A percentile compares a stretch with the other conserved stretches of the same genome.
Evolutionary conservation across 37 sponge, comb jelly and placozoan genomes (phyloP).

Genomic region (Lycopodina hypogea): DNA sequence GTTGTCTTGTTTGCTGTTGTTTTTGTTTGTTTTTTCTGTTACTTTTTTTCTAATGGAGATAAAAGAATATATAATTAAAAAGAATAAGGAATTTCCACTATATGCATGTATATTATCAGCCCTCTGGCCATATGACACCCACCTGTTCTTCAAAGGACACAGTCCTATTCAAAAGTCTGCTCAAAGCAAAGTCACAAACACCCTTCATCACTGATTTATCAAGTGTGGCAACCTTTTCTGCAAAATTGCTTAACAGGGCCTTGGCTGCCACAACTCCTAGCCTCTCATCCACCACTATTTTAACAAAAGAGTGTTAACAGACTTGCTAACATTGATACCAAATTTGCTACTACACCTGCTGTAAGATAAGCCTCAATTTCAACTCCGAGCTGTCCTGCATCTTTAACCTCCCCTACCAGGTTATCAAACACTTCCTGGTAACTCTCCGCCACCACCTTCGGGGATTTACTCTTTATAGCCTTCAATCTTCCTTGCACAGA

Average conservation of each 20-base stretch:
- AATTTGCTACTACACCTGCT: constrained; percentile 17
- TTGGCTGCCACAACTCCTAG: constrained; percentile 63
- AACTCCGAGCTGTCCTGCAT: constrained; percentile 14
- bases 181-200: constrained; percentile 50
- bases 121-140: constrained; percentile 2
- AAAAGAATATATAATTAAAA: not conserved
- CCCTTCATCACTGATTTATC: constrained; percentile 51
- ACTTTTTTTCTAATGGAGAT: not conserved
- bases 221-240: constrained; percentile 27
- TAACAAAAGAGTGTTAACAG: not conserved
- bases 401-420: constrained; percentile 1
- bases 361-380: constrained; percentile 37
- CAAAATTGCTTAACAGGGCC: constrained; percentile 40
- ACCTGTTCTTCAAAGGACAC: constrained; percentile 87
- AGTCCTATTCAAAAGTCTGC: constrained; percentile 46
- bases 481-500: constrained; percentile 27
- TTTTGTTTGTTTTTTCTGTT: too few species aligned
- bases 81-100: too few species aligned
- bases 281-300: constrained; percentile 40
- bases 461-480: constrained; percentile 34
- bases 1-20: too few species aligned
- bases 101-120: too few species aligned
- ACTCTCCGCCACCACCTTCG: constrained; percentile 54
- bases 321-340: too few species aligned
- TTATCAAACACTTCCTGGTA: constrained; percentile 52